phyloP scores from a whole-genome alignment of 2,113 vertebrate species.

The Ginglymostoma cirratum region DNA sequence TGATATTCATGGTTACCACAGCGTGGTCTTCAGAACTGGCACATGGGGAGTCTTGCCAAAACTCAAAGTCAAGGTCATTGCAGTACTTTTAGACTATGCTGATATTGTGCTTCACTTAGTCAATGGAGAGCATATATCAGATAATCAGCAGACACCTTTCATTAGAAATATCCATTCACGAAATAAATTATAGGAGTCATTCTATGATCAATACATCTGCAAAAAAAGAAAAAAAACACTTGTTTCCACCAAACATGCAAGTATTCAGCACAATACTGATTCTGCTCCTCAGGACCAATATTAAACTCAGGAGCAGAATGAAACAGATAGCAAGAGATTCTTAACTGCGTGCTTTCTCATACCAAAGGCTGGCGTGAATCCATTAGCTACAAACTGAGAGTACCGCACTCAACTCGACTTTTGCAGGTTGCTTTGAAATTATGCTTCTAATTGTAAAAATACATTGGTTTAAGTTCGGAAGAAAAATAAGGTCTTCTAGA shows the following conservation, averaged over 20 bases:
- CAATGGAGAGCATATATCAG: background rate
- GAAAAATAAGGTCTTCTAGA: no score
- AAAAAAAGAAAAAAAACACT: background rate
- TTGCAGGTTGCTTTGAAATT: background rate
- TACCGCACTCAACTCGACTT: background rate
- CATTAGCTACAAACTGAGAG: background rate
- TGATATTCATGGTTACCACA: background rate
- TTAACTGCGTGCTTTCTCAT: background rate
- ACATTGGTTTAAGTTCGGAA: background rate
- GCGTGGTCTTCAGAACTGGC: background rate
- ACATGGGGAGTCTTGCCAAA: background rate
- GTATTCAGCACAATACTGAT: background rate
- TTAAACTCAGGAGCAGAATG: background rate
- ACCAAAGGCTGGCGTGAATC: no score
- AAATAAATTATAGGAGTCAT: background rate
- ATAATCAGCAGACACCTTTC: background rate
- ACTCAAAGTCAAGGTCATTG: background rate
- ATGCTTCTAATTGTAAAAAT: background rate
- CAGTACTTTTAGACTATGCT: background rate
- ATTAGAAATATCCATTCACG: background rate
- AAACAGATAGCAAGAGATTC: background rate
- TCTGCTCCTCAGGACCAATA: background rate
- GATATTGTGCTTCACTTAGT: background rate
- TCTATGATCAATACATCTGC: background rate
- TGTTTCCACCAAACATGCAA: background rate